phyloP scores from a whole-genome alignment of 1,140 invertebrate genomes.

The Cepaea nemoralis region DNA sequence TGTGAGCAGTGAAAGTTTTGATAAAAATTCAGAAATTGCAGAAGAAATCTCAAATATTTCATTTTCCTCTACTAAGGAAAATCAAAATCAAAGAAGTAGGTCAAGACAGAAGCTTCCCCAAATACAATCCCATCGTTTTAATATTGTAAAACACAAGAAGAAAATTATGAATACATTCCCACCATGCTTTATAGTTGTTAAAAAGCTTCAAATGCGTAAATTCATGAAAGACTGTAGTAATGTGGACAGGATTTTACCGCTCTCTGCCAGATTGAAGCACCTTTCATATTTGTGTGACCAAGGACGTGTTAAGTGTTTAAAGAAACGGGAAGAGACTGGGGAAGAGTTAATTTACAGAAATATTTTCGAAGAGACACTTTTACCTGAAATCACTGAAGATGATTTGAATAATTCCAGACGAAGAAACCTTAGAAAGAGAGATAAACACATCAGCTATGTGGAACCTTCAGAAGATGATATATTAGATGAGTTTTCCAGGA shows the following conservation, averaged over 20 bases:
- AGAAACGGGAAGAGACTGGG: neutral
- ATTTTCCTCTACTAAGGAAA: conserved; percentile 33
- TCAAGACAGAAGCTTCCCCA: neutral
- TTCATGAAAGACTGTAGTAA: neutral
- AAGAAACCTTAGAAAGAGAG: conserved; percentile 20
- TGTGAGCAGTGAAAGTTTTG: neutral
- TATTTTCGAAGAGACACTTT: conserved; percentile 28
- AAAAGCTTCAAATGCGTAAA: neutral
- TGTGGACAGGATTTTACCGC: neutral
- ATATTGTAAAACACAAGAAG: conserved; percentile 19
- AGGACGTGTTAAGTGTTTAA: conserved; percentile 2
- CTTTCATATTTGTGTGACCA: neutral
- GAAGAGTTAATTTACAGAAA: conserved; percentile 18
- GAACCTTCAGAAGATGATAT: conserved; percentile 35
- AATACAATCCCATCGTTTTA: neutral
- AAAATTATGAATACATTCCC: conserved; percentile 35
- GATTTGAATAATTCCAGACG: neutral
- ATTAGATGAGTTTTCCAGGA: conserved; percentile 18
- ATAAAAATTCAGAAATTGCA: neutral
- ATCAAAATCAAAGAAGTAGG: neutral
- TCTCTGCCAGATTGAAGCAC: conserved; percentile 20
- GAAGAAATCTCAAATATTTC: conserved; percentile 31
- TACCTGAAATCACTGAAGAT: conserved; percentile 4
- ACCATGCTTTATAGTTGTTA: conserved; percentile 31
- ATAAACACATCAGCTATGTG: conserved; percentile 28